A percentile compares a stretch with the other conserved stretches of the same genome.
phyloP scores from a whole-genome alignment of 2,113 vertebrate species.

The Anas platyrhynchos region DNA sequence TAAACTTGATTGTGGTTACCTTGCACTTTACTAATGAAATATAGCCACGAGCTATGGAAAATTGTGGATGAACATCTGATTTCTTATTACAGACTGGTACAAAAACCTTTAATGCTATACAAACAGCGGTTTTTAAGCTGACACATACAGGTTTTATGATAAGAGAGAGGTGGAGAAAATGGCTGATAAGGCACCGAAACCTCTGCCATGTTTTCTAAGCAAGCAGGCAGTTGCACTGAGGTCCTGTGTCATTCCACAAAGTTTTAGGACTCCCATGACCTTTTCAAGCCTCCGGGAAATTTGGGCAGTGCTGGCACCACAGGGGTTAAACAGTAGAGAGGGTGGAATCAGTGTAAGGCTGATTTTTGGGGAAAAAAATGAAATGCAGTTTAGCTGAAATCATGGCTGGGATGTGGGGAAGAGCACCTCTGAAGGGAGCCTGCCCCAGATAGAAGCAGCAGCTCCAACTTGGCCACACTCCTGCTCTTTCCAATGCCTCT shows the following conservation, averaged over 20 bases:
- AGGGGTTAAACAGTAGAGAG: not conserved
- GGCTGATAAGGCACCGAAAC: not conserved
- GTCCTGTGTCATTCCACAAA: not conserved
- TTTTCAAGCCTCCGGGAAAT: not conserved
- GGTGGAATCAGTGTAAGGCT: not conserved
- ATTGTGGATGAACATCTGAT: not conserved
- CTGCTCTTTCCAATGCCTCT: not conserved
- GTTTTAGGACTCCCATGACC: not conserved
- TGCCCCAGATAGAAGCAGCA: not conserved
- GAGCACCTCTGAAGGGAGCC: not conserved
- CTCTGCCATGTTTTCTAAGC: not conserved
- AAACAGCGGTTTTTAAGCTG: not conserved
- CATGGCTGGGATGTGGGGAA: not conserved
- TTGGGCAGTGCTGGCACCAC: not conserved
- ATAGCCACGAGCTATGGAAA: not conserved
- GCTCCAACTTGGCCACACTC: not conserved
- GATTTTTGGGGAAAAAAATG: not conserved
- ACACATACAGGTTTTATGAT: not conserved
- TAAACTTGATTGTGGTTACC: not conserved
- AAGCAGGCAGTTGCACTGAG: not conserved
- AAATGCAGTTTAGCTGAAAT: not conserved
- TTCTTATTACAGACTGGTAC: not conserved
- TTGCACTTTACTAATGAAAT: not conserved
- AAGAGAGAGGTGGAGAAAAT: not conserved
- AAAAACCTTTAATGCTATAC: not conserved